Conservation (phyloP, 2,113 vertebrate species). For the Sturnira hondurensis region DNA sequence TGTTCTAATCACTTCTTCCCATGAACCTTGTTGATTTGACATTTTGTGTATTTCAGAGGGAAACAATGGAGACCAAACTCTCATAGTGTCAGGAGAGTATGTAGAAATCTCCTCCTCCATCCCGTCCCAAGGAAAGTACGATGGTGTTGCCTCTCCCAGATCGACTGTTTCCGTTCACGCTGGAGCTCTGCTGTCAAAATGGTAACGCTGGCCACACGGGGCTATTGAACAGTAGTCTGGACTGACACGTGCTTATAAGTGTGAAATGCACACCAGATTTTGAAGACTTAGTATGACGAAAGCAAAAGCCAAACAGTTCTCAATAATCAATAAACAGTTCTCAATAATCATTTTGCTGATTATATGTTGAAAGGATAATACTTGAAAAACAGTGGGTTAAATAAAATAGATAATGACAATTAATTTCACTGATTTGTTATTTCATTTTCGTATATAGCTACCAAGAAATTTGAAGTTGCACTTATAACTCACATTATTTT, state of each 20-base stretch:
- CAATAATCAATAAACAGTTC: not conserved
- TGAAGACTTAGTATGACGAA: not conserved
- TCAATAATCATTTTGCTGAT: not conserved
- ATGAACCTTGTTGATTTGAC: constrained; percentile 40
- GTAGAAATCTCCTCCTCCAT: not conserved
- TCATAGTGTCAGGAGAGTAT: not conserved
- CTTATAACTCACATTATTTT: not conserved
- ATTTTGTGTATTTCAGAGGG: constrained; percentile 58
- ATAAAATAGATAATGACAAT: not conserved
- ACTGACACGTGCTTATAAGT: not conserved
- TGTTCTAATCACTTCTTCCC: constrained; percentile 28
- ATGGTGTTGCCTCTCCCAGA: not conserved
- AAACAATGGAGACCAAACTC: constrained; percentile 13
- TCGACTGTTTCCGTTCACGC: not conserved
- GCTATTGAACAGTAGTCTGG: not conserved
- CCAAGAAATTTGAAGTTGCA: not conserved
- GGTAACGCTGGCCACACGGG: not conserved
- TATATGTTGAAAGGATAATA: not conserved
- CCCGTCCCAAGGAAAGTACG: not conserved
- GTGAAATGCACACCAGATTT: not conserved
- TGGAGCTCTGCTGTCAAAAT: not conserved
- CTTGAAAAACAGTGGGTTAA: not conserved
- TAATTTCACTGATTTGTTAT: not conserved
- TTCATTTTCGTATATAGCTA: not conserved
- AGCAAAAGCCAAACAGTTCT: not conserved